phyloP scores from a whole-genome alignment of 2,888 invertebrate genomes.

The Ethmia dodecea region DNA sequence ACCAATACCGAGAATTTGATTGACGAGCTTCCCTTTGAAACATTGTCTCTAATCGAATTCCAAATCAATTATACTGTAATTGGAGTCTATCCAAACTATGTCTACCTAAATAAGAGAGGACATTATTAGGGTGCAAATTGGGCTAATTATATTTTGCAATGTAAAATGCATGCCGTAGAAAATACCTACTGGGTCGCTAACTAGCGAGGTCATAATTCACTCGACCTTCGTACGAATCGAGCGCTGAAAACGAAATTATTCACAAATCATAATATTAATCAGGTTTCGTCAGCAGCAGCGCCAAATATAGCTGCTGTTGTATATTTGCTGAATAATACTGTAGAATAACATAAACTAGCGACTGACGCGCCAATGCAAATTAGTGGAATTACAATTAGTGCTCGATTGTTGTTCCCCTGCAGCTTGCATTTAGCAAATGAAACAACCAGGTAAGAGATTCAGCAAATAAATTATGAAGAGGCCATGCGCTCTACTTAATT shows the following conservation, averaged over 20 bases:
- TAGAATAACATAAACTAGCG: slow-evolving; percentile 27
- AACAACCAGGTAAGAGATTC: slow-evolving; percentile 53
- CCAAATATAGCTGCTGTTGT: slow-evolving; percentile 5
- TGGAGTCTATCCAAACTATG: too few relatives aligned
- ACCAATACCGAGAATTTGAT: slow-evolving; percentile 35
- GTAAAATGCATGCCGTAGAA: too few relatives aligned
- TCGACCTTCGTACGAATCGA: too few relatives aligned
- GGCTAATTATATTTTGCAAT: too few relatives aligned
- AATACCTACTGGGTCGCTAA: too few relatives aligned
- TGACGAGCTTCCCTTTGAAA: slow-evolving; percentile 27
- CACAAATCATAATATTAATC: slow-evolving; percentile 10
- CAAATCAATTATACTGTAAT: not conserved
- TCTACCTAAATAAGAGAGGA: too few relatives aligned
- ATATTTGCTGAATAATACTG: slow-evolving; percentile 8
- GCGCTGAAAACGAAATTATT: not conserved
- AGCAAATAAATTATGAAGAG: slow-evolving; percentile 50
- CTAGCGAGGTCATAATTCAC: too few relatives aligned
- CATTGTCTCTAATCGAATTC: slow-evolving; percentile 41
- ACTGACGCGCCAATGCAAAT: slow-evolving; percentile 55
- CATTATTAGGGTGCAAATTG: too few relatives aligned
- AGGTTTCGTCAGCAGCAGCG: slow-evolving; percentile 7
- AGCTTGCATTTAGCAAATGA: slow-evolving; percentile 59
- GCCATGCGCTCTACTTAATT: slow-evolving; percentile 36
- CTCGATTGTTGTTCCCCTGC: slow-evolving; percentile 58
- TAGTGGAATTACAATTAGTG: slow-evolving; percentile 67